Conservation (phyloP, 2,888 invertebrate species). For the Agelastica alni region DNA sequence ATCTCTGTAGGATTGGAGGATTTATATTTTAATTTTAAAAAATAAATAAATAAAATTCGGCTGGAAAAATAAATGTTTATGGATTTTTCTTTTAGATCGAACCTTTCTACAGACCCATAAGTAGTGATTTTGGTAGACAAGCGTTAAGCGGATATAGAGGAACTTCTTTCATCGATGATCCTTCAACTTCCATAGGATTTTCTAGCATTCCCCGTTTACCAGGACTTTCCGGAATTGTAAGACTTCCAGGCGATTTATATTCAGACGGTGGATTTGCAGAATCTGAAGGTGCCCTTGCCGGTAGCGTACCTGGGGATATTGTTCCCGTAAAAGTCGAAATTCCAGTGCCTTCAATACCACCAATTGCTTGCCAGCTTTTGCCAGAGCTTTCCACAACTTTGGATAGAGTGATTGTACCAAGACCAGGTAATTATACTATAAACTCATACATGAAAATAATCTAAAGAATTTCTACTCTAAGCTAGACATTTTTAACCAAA, state of each 20-base stretch:
- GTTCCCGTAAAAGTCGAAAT: conserved; percentile 40
- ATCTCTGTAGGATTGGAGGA: no score
- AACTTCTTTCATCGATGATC: not conserved
- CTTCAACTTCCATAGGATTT: not conserved
- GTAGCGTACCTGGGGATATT: no score
- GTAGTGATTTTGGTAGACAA: not conserved
- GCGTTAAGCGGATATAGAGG: not conserved
- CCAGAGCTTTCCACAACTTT: conserved; percentile 42
- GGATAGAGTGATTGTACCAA: conserved; percentile 46
- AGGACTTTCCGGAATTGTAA: no score
- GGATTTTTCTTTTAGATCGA: conserved; percentile 17
- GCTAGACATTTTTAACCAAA: no score
- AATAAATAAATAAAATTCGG: not conserved
- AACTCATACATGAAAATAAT: no score
- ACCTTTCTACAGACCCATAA: conserved; percentile 10
- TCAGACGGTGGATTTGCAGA: no score
- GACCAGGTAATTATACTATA: no score
- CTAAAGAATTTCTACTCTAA: no score
- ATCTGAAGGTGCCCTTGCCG: no score
- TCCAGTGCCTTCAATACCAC: conserved; percentile 28
- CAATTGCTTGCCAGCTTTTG: conserved; percentile 20
- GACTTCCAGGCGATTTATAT: no score
- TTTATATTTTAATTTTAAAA: not conserved
- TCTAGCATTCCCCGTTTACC: not conserved
- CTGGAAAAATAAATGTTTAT: not conserved